Evolutionary conservation across 2,113 vertebrate species (phyloP).

Genomic region (Sminthopsis crassicaudata): DNA sequence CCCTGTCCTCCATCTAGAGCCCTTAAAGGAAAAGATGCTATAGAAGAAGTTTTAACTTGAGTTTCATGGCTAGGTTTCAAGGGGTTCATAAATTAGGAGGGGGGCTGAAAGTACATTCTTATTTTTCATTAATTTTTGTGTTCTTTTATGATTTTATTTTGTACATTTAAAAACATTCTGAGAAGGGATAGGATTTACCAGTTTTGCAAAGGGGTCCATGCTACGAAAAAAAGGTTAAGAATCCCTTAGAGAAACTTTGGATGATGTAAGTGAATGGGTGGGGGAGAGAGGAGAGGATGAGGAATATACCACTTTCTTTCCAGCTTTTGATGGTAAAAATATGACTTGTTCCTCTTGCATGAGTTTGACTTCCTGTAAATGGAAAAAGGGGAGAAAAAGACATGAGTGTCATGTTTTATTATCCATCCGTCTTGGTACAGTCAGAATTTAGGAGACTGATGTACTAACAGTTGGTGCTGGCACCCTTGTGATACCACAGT

Average conservation of each 20-base stretch:
- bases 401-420: constrained; percentile 20
- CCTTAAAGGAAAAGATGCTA: neutral
- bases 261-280: neutral
- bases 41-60: neutral
- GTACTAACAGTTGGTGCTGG: constrained; percentile 26
- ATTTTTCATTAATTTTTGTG: neutral
- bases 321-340: constrained; percentile 23
- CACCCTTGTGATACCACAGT: neutral
- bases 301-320: neutral
- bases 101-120: neutral
- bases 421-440: neutral
- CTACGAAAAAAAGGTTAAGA: neutral
- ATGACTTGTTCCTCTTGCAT: constrained; percentile 35
- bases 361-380: constrained; percentile 39
- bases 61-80: neutral
- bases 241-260: neutral
- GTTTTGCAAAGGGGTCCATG: neutral
- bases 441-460: neutral
- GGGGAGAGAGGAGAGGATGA: neutral
- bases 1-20: neutral
- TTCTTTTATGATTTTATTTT: neutral
- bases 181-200: neutral
- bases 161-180: neutral
- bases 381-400: constrained; percentile 13
- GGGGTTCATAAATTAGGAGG: neutral